Base-by-base conservation (phyloP, 2,888 invertebrate genomes). In the Prosapia bicincta region DNA sequence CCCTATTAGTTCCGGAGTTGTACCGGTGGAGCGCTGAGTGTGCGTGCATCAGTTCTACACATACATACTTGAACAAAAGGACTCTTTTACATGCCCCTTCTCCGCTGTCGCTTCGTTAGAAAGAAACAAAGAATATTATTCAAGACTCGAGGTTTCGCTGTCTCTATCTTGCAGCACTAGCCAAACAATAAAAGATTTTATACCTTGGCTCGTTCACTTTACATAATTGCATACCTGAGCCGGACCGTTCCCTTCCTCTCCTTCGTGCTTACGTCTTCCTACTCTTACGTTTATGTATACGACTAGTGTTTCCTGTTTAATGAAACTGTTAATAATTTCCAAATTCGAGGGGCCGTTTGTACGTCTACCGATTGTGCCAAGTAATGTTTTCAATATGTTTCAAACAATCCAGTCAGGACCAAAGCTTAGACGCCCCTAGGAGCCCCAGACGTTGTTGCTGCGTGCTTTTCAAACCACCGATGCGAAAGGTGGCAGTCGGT, bases 121-220 rank as follows among this genome's bases (percentile, higher is more conserved):
- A 54, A 54, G 54, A 54, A 54, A 54, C 54, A 54, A 54, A 54
- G 54, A 54, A 54, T 54, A 54, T 54, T 54, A 20, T 38, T 54
- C 1, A 54, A 54, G 20, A 20, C 54, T 20, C 7, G 30, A 30
- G 30, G 54, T 15, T 54, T 2, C 6, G 20, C 20, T 1, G 3
- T 54, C 54, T 54, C 3, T 54, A n/a, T 54, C 54, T 54, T 54
- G 54, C 54, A 54, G 3, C 54, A 20, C 54, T 20, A 20, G 54
- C 3, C 7, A 54, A 69, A 69, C 69, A 65, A 68, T 69, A 69
- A 69, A 74, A 74, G 69, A 68, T 74, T 69, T 69, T 74, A 74
- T 69, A 54, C 54, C 69, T 65, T 43, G 26, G 65, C 43, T 38
- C 20, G 69, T 30, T 65, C 65, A 25, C 25, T 65, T 68, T 65